Conservation (phyloP, 2,113 vertebrate genomes). For the Sphyrna mokarran region DNA sequence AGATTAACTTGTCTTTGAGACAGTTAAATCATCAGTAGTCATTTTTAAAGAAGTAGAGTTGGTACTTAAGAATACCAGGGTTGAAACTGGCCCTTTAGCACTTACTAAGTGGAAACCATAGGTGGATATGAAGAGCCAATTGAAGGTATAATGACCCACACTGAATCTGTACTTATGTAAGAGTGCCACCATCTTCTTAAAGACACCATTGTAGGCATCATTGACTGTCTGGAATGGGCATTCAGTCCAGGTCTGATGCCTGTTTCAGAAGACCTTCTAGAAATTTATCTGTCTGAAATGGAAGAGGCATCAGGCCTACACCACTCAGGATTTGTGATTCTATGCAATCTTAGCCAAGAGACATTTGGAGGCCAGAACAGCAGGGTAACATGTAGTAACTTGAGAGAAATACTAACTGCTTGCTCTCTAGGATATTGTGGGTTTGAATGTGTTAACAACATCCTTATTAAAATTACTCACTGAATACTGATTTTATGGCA, state of each 20-base stretch:
- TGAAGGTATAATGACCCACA: not conserved
- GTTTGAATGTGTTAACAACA: not conserved
- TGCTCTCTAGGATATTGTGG: not conserved
- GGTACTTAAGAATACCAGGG: not conserved
- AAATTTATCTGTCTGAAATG: not conserved
- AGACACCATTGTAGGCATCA: not conserved
- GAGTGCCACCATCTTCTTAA: not conserved
- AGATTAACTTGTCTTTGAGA: not conserved
- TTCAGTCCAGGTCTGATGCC: not conserved
- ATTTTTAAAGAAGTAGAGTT: not conserved
- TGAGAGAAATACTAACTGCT: not conserved
- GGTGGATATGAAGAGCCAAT: too few species aligned
- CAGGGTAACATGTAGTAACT: not conserved
- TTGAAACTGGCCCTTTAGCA: not conserved
- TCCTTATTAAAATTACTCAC: not conserved
- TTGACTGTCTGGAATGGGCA: not conserved
- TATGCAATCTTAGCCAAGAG: not conserved
- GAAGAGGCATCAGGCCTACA: not conserved
- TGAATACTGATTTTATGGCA: not conserved
- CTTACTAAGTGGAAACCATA: not conserved
- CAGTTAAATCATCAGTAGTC: not conserved
- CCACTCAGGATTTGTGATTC: not conserved
- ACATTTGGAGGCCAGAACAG: not conserved
- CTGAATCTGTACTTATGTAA: not conserved
- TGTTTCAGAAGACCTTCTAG: not conserved